These are phyloP conservation scores for Alloscopus bannaensis DNA, from an alignment of 2,888 invertebrate genomes.

Conservation along the genomic window DNA sequence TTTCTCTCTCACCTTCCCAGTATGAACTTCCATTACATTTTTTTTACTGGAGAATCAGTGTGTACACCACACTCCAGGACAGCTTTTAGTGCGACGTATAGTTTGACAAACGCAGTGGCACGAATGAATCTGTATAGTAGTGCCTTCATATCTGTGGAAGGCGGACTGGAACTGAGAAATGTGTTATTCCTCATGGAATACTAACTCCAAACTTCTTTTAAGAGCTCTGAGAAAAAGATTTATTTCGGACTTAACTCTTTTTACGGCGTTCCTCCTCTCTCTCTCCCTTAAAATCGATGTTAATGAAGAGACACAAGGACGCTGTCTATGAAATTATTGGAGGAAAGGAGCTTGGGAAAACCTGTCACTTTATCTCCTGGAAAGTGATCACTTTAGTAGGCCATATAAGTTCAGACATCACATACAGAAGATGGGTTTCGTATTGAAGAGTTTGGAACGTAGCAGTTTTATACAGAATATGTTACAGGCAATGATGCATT, in stretches of 20 bases:
- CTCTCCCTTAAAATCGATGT: slow-evolving; percentile 39
- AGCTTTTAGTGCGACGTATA: not conserved
- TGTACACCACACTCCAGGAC: not conserved
- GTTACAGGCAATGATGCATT: not conserved
- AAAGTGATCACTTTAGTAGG: not conserved
- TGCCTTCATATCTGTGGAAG: not conserved
- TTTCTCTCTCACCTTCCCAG: not conserved
- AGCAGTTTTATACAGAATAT: not conserved
- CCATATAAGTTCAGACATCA: not conserved
- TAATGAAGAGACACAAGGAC: slow-evolving; percentile 20
- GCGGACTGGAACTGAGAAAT: not conserved
- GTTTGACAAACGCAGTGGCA: not conserved
- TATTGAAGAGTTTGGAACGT: not conserved
- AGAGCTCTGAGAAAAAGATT: slow-evolving; percentile 35
- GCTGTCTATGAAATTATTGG: not conserved
- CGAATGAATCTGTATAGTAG: not conserved
- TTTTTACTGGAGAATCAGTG: not conserved
- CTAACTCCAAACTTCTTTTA: slow-evolving; percentile 37
- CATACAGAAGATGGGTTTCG: not conserved
- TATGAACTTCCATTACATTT: slow-evolving; percentile 28
- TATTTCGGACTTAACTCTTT: slow-evolving; percentile 42
- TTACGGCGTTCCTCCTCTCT: slow-evolving; percentile 36
- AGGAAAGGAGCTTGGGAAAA: not conserved
- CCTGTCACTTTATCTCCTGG: not conserved
- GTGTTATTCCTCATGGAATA: slow-evolving; percentile 16